A percentile compares a stretch with the other conserved stretches of the same genome.
Conservation (phyloP, 2,113 vertebrate genomes). For the Diphyllodes magnificus region DNA sequence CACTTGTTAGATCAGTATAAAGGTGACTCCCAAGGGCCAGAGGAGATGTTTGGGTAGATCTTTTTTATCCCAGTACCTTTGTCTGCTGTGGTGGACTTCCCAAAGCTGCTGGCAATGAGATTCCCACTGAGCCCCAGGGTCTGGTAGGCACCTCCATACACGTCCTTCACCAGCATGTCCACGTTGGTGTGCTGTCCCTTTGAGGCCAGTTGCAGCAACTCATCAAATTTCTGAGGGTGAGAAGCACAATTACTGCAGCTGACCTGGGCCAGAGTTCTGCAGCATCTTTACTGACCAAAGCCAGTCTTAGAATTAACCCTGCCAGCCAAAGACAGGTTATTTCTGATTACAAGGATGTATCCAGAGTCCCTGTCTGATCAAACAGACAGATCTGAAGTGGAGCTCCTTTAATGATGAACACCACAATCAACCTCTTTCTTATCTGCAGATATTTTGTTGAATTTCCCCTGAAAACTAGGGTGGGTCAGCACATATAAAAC, state of each 20-base stretch:
- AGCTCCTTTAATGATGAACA: neutral
- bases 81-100: conserved; percentile 90
- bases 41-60: neutral
- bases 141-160: conserved; percentile 93
- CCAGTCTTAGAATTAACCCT: neutral
- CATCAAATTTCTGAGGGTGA: conserved; percentile 87
- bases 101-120: conserved; percentile 96
- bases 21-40: neutral
- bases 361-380: neutral
- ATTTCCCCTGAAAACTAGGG: neutral
- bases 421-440: neutral
- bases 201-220: conserved; percentile 91
- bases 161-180: conserved; percentile 96
- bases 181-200: conserved; percentile 92
- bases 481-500: neutral
- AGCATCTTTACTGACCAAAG: neutral
- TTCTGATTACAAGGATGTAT: neutral
- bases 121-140: conserved; percentile 90
- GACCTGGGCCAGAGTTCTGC: neutral
- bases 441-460: neutral
- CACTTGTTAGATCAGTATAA: neutral
- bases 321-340: neutral
- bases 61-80: conserved; percentile 73
- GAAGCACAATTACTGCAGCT: neutral
- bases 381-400: neutral